Conservation (phyloP, 2,888 invertebrate genomes). For the Cosmia pyralina region DNA sequence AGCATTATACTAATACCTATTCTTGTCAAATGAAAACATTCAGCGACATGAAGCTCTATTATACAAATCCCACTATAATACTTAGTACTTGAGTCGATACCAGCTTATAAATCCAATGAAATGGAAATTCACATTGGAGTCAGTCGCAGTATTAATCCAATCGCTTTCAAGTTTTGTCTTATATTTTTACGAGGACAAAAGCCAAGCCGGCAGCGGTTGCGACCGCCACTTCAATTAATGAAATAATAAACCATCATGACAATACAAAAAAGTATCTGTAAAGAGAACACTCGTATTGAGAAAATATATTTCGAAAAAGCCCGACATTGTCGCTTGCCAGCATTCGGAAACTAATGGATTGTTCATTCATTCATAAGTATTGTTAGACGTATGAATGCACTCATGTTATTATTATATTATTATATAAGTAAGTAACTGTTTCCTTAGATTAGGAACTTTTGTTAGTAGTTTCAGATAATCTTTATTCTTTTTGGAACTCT, state of each 20-base stretch:
- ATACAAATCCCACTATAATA: constrained; percentile 52
- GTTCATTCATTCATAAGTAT: constrained; percentile 49
- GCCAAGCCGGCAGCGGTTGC: constrained; percentile 55
- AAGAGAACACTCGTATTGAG: constrained; percentile 53
- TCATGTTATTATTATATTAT: constrained; percentile 43
- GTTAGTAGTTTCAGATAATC: constrained; percentile 17
- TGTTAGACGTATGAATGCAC: constrained; percentile 38
- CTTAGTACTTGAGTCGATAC: constrained; percentile 37
- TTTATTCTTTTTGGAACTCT: constrained; percentile 26
- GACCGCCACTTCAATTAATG: constrained; percentile 72
- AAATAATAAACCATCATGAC: constrained; percentile 72
- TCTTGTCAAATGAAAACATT: constrained; percentile 10
- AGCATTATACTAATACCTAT: not conserved
- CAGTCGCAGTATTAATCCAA: constrained; percentile 69
- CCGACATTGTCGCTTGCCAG: constrained; percentile 41
- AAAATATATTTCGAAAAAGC: constrained; percentile 52
- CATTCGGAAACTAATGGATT: constrained; percentile 50
- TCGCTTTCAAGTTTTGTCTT: constrained; percentile 68
- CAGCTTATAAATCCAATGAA: constrained; percentile 62
- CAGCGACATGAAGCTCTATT: constrained; percentile 34
- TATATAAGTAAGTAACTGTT: constrained; percentile 26
- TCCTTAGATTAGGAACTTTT: constrained; percentile 32
- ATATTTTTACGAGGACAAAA: constrained; percentile 69
- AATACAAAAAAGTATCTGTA: constrained; percentile 61
- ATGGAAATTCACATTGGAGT: constrained; percentile 71